Conservation (phyloP, 1,140 invertebrate species). For the Drosophila nikananu region DNA sequence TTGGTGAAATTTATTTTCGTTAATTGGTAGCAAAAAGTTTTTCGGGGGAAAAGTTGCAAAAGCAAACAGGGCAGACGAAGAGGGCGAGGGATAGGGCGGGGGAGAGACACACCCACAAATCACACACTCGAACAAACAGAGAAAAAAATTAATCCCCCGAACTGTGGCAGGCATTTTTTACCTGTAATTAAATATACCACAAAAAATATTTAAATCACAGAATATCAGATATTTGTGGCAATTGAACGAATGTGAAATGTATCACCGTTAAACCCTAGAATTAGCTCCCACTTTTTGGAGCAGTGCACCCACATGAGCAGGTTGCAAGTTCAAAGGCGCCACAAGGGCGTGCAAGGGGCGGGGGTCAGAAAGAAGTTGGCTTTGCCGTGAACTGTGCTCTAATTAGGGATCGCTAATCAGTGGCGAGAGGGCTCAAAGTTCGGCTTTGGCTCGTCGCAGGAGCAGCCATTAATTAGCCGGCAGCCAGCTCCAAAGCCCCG, state of each 20-base stretch:
- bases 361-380: conserved; percentile 16
- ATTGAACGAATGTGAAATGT: not conserved
- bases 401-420: conserved; percentile 52
- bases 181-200: conserved; percentile 7
- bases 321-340: conserved; percentile 57
- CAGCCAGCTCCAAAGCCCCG: not conserved
- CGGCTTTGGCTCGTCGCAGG: conserved; percentile 6
- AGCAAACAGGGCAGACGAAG: conserved; percentile 31
- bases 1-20: conserved; percentile 56
- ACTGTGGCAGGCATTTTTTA: not conserved
- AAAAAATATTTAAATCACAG: conserved; percentile 5
- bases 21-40: conserved; percentile 66
- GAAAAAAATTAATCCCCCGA: conserved; percentile 1
- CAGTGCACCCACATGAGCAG: conserved; percentile 25
- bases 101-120: conserved; percentile 16
- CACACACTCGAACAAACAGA: conserved; percentile 21
- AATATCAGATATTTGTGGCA: not conserved
- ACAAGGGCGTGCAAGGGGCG: conserved; percentile 22
- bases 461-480: conserved; percentile 38
- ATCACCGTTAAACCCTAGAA: not conserved
- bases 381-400: conserved; percentile 39
- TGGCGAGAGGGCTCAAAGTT: conserved; percentile 20
- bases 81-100: not conserved
- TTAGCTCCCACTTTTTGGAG: not conserved
- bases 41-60: conserved; percentile 38